Percentiles rank a stretch among this genome's conserved stretches.
phyloP scores from a whole-genome alignment of 2,888 invertebrate genomes.

The Troides helena region DNA sequence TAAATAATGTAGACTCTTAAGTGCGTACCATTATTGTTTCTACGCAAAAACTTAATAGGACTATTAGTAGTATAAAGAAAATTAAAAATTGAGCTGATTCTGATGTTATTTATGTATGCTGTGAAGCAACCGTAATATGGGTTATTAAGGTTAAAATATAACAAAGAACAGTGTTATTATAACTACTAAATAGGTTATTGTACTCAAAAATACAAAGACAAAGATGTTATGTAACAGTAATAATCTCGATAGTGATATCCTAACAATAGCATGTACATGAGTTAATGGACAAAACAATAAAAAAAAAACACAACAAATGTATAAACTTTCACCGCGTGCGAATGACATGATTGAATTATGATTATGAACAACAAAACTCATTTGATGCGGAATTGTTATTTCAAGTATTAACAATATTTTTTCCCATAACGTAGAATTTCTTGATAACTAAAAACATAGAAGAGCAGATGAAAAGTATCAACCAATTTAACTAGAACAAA shows the following conservation, averaged over 20 bases:
- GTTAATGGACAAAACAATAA: constrained; percentile 6
- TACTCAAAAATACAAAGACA: constrained; percentile 18
- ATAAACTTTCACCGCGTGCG: constrained; percentile 11
- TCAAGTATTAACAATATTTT: not conserved
- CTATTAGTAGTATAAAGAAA: no score
- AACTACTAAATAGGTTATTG: constrained; percentile 17
- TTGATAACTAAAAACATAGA: no score
- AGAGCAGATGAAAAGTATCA: no score
- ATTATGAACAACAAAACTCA: no score
- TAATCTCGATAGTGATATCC: constrained; percentile 16
- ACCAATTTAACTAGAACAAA: no score
- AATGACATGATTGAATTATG: constrained; percentile 9
- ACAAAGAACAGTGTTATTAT: not conserved
- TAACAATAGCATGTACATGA: constrained; percentile 21
- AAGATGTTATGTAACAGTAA: constrained; percentile 25
- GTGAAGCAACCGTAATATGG: not conserved
- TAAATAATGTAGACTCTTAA: no score
- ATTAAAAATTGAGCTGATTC: no score
- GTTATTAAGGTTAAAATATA: constrained; percentile 14
- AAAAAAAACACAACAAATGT: constrained; percentile 3
- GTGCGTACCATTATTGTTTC: no score
- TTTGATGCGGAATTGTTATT: no score
- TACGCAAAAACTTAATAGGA: no score
- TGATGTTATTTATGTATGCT: no score
- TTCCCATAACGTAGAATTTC: no score